phyloP scores from a whole-genome alignment of 2,113 vertebrate genomes.

The Heterochromis multidens region DNA sequence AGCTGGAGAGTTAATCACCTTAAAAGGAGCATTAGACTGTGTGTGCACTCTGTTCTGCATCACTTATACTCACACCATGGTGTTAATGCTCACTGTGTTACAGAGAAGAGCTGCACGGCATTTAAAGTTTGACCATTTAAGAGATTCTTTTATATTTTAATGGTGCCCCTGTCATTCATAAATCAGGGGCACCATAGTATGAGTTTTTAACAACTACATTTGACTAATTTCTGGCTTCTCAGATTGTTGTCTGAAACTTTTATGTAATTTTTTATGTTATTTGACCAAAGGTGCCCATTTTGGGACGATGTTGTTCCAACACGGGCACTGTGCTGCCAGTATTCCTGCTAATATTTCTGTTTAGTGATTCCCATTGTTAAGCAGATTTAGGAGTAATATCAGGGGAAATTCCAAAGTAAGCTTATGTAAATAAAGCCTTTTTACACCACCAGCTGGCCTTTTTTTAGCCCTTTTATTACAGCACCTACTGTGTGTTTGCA shows the following conservation, averaged over 20 bases:
- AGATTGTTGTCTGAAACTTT: neutral
- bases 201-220: neutral
- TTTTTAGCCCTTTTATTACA: neutral
- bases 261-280: neutral
- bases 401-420: neutral
- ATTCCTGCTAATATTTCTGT: neutral
- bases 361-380: neutral
- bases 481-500: neutral
- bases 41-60: neutral
- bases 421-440: neutral
- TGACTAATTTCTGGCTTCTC: neutral
- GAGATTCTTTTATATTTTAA: accelerated
- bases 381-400: neutral
- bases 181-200: neutral
- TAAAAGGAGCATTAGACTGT: neutral
- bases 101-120: accelerated
- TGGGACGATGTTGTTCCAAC: neutral
- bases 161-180: neutral
- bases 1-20: conserved; percentile 30
- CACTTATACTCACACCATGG: neutral
- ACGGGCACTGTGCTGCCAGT: accelerated
- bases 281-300: neutral
- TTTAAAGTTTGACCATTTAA: neutral
- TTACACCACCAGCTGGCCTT: neutral
- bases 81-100: neutral